Conservation (phyloP, 2,888 invertebrate genomes). For the Pocota personata region DNA sequence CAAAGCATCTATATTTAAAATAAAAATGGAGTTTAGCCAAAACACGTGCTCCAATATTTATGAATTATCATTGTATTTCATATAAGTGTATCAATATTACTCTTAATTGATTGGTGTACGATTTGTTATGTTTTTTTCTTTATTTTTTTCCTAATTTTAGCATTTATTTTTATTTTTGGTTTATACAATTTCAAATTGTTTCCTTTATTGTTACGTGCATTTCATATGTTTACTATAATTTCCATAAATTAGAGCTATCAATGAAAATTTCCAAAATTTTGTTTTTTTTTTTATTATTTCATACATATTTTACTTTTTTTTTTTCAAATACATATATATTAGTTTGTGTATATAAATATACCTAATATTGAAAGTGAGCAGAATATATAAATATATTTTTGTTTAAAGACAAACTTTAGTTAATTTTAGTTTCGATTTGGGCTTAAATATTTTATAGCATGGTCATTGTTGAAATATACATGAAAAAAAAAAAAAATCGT, state of each 20-base stretch:
- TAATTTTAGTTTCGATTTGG: slow-evolving; percentile 71
- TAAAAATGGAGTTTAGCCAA: slow-evolving; percentile 78
- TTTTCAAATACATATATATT: slow-evolving; percentile 18
- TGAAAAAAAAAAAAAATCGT: slow-evolving; percentile 34
- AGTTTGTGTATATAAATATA: slow-evolving; percentile 68
- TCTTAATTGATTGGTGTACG: slow-evolving; percentile 73
- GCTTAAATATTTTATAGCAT: slow-evolving; percentile 75
- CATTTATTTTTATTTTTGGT: slow-evolving; percentile 37
- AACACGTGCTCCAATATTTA: slow-evolving; percentile 77
- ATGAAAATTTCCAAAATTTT: slow-evolving; percentile 14
- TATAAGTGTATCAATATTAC: slow-evolving; percentile 72
- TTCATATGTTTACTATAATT: slow-evolving; percentile 49
- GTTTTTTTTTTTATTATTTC: slow-evolving; percentile 27
- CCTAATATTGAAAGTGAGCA: slow-evolving; percentile 44
- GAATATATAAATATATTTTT: slow-evolving; percentile 41
- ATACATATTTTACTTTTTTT: slow-evolving; percentile 30
- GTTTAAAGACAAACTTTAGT: slow-evolving; percentile 29
- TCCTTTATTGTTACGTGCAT: slow-evolving; percentile 63
- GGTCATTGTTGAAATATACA: slow-evolving; percentile 74
- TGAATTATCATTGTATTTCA: slow-evolving; percentile 70
- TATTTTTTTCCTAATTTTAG: slow-evolving; percentile 37
- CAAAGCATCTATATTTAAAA: slow-evolving; percentile 74
- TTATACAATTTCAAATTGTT: slow-evolving; percentile 42
- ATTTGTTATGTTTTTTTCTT: slow-evolving; percentile 35
- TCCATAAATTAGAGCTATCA: slow-evolving; percentile 58